Evolutionary conservation across 2,113 vertebrate genomes (phyloP), one percentile per base, ranked within the genome.

Genomic region (Tiliqua scincoides): DNA sequence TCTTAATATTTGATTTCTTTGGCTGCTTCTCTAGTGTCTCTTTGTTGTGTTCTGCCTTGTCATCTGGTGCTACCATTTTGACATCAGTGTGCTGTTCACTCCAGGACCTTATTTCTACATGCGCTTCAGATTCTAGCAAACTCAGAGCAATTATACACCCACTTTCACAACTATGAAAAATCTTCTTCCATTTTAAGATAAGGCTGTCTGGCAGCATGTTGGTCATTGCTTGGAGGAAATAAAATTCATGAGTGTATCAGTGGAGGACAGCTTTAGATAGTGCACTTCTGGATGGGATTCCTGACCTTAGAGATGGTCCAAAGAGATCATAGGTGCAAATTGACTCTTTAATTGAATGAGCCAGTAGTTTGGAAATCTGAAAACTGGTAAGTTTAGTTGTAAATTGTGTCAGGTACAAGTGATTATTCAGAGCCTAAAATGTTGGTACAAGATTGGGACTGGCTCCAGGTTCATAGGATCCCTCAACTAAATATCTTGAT

Each of bases 101-200:
- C 72, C 83, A 87, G 35, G 78, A 88, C 92, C 54, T 74, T 91
- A 10, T 75, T 91, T 90, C 92, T 92, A 91, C 82, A 93, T 9
- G 1, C 90, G 90, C 87, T 94, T 95, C 94, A 95, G 71, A 93
- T 90, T 74, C 35, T 89, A 91, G 85, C 86, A 92, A 75, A 79
- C 5, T 0, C 80, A 71, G 91, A 89, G 91, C 82, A 92, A 93
- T 94, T 92, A 85, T 85, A 92, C 94, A 92, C 93, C 95, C 91
- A 93, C 94, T 94, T 90, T 87, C 80, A 86, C 68, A 87, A 83
- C 0, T 2, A 93, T 83, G 92, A 92, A 91, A 95, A 92, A 94
- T 94, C 91, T 91, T 93, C 91, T 95, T 82, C 91, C 93, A 93
- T 93, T 88, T 88, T 91, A 87, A 91, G 85, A 79, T 0, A 37